Percentiles rank a stretch among this genome's conserved stretches.
These are phyloP conservation scores for Podarcis lilfordi DNA, from an alignment of 2,797 vertebrate species.

Conservation along the genomic window DNA sequence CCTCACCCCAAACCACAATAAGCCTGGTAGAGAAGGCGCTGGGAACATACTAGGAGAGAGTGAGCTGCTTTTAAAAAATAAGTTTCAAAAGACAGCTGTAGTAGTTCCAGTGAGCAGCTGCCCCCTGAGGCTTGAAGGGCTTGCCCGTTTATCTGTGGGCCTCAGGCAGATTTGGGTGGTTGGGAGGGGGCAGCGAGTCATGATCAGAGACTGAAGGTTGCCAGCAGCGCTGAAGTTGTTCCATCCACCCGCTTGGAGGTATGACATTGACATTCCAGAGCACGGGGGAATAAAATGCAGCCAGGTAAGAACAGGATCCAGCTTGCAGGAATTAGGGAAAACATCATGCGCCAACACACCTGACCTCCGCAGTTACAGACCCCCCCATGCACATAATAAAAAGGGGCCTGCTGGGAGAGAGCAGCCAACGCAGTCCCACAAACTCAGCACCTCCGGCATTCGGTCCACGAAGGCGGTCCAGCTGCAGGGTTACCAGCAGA, in stretches of 20 bases:
- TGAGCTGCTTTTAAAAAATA: not conserved
- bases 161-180: not conserved
- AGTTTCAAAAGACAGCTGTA: not conserved
- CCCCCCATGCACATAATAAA: conserved; percentile 14
- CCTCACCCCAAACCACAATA: not conserved
- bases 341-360: no score
- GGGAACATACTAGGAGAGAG: not conserved
- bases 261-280: not conserved
- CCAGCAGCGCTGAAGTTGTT: not conserved
- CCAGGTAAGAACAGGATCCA: not conserved
- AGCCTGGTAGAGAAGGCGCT: not conserved
- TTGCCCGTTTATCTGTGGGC: not conserved
- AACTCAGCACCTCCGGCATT: not conserved
- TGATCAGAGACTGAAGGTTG: not conserved
- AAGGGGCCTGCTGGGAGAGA: conserved; percentile 37
- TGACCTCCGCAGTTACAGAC: not conserved
- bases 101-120: not conserved
- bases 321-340: not conserved
- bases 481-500: no score
- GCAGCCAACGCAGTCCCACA: conserved; percentile 12
- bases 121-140: not conserved
- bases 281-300: not conserved
- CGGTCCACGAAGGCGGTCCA: not conserved
- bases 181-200: not conserved
- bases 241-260: conserved; percentile 25